Percentiles rank a stretch among this genome's conserved stretches.
These are phyloP conservation scores for Apis mellifera DNA, from an alignment of 1,140 invertebrate species.

Conservation along the genomic window Amel_HAv3.1 CM009937.2:8628001-8628500, in stretches of 20 bases:
- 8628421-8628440: neutral
- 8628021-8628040: too few species aligned
- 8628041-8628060: too few species aligned
- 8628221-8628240: constrained; percentile 14
- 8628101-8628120: constrained; percentile 8
- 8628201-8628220: neutral
- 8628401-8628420: neutral
- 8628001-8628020: too few species aligned
- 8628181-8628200: constrained; percentile 14
- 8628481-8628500: constrained; percentile 82
- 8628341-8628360: neutral
- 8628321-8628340: neutral
- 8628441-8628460: constrained; percentile 79
- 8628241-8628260: constrained; percentile 12
- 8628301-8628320: neutral
- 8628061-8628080: too few species aligned
- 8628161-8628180: neutral
- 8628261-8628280: neutral
- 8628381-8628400: neutral
- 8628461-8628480: constrained; percentile 81
- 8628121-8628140: neutral
- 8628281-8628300: neutral
- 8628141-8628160: neutral
- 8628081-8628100: neutral
- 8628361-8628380: neutral